phyloP scores from a whole-genome alignment of 2,888 invertebrate genomes.

The Rotaria magnacalcarata region DNA sequence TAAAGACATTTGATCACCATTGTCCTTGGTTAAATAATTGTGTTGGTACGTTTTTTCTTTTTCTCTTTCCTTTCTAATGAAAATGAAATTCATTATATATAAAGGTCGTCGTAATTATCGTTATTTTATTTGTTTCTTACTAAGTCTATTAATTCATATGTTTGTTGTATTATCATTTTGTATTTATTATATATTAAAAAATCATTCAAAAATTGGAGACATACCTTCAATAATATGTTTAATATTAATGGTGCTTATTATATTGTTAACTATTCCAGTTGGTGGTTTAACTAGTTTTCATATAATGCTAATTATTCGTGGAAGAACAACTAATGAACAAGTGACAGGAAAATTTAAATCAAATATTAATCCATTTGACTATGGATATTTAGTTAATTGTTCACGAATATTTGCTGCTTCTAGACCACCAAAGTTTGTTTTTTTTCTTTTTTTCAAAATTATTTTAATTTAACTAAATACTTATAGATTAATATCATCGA shows the following conservation, averaged over 20 bases:
- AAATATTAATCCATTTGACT: constrained; percentile 33
- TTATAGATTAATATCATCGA: too few species aligned
- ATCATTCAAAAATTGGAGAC: constrained; percentile 74
- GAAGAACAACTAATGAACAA: constrained; percentile 97
- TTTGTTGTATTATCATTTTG: constrained; percentile 89
- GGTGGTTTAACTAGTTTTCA: constrained; percentile 96
- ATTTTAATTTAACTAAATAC: too few species aligned
- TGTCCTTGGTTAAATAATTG: constrained; percentile 65
- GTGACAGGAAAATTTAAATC: constrained; percentile 51
- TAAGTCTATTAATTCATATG: constrained; percentile 93
- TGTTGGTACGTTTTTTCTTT: constrained; percentile 9
- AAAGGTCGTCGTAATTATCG: constrained; percentile 90
- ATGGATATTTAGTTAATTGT: constrained; percentile 26
- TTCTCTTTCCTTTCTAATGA: background rate
- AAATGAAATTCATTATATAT: background rate
- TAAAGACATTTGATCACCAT: constrained; percentile 96
- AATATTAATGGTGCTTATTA: constrained; percentile 61
- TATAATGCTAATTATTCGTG: constrained; percentile 87
- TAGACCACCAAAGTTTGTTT: background rate
- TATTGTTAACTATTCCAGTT: constrained; percentile 86
- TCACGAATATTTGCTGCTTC: constrained; percentile 5
- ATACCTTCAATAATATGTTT: constrained; percentile 66
- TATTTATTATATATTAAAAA: constrained; percentile 81
- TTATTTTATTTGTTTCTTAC: constrained; percentile 96
- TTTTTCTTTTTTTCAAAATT: too few species aligned